Evolutionary conservation across 2,888 invertebrate genomes (phyloP), one percentile per base, ranked within the genome.

Genomic region (Argyresthia goedartella): DNA sequence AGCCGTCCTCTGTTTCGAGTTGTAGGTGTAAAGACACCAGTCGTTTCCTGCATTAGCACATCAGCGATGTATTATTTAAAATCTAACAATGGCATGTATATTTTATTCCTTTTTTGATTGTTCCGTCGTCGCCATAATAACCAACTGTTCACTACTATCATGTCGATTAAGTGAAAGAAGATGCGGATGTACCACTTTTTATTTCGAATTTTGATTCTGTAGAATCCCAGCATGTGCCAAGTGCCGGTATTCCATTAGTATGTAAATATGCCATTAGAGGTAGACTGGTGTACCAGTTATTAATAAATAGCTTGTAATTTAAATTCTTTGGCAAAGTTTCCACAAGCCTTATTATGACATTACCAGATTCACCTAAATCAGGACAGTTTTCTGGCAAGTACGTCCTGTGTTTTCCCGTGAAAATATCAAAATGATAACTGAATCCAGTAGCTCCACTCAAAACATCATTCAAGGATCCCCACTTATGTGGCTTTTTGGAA

Each of bases 241-340:
- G 25, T 25, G 25, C 25, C 25, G 25, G 25, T 25, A 25, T 25
- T 25, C 25, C 25, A 25, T 25, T 25, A 25, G 25, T 25, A 25
- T 25, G 25, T 25, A 25, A 25, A 25, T 25, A 25, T 2, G 25
- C 25, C 25, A 25, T 25, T 25, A 25, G 25, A 25, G 25, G 25
- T 25, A 25, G 25, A 42, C 59, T 62, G 7, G 55, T 70, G 56
- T 60, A 71, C 63, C 62, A 70, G 49, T 69, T 67, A 52, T 67
- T 65, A 55, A 70, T 65, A 57, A 58, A 67, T 11, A 68, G 42
- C 53, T 65, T 69, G 49, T 65, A 54, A 52, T 65, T 67, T 16
- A 54, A 7, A 58, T 68, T 52, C 53, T 52, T 52, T 50, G 65
- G 64, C 16, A 69, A 60, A 14, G 60, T 59, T n/a, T 43, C 50